Evolutionary conservation across 2,113 vertebrate species (phyloP).

Genomic region (Chaetodon auriga): DNA sequence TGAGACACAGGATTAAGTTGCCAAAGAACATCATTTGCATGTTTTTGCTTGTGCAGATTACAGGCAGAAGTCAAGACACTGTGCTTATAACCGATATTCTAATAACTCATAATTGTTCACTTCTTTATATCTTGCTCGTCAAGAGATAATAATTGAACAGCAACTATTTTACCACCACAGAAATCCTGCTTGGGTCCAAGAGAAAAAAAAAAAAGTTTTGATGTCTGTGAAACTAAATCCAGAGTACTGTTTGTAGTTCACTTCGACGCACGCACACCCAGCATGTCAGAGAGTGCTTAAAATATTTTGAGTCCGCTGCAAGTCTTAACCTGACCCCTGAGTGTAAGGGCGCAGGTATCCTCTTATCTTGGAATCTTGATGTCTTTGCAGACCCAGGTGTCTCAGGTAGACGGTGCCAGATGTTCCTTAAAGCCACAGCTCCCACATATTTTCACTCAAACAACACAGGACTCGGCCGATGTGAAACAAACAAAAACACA

Average conservation of each 20-base stretch:
- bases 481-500: not conserved
- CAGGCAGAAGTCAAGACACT: not conserved
- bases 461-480: not conserved
- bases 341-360: constrained; percentile 22
- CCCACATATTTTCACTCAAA: not conserved
- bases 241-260: constrained; percentile 20
- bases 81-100: not conserved
- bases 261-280: not conserved
- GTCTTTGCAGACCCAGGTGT: constrained; percentile 64
- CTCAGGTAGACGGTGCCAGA: constrained; percentile 10
- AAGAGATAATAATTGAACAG: not conserved
- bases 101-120: not conserved
- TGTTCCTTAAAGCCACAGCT: constrained; percentile 7
- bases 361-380: constrained; percentile 64
- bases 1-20: no score
- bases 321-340: constrained; percentile 73
- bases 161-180: not conserved
- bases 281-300: constrained; percentile 53
- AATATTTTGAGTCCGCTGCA: constrained; percentile 66
- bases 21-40: not conserved
- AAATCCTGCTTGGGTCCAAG: not conserved
- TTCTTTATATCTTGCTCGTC: constrained; percentile 1
- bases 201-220: not conserved
- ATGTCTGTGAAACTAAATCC: not conserved
- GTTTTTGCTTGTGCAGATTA: not conserved